These are phyloP conservation scores for Odontomyia ornata DNA, from an alignment of 2,888 invertebrate species.

Conservation along the genomic window DNA sequence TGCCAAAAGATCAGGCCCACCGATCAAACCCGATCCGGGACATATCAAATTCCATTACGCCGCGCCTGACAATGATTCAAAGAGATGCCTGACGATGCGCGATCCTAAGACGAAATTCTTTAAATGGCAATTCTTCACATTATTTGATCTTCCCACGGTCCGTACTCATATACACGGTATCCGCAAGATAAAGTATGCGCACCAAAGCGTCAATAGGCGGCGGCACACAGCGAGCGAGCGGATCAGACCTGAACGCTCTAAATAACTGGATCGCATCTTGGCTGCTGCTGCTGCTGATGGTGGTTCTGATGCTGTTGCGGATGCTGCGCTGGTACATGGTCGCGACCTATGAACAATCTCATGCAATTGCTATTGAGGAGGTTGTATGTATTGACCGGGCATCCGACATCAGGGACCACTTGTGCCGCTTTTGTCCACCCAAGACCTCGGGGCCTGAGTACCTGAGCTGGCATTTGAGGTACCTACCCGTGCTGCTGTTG, in stretches of 20 bases:
- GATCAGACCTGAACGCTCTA: slow-evolving; percentile 7
- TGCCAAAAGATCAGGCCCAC: slow-evolving; percentile 31
- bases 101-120: slow-evolving; percentile 51
- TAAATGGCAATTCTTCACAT: slow-evolving; percentile 52
- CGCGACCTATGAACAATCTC: slow-evolving; percentile 40
- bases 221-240: slow-evolving; percentile 19
- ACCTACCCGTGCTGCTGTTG: background rate
- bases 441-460: background rate
- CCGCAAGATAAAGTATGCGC: slow-evolving; percentile 29
- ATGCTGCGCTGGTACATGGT: background rate
- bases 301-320: too few species aligned
- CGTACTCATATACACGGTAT: slow-evolving; percentile 35
- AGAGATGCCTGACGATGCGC: slow-evolving; percentile 49
- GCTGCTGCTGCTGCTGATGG: background rate
- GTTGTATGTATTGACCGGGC: slow-evolving; percentile 14
- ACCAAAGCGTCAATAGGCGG: slow-evolving; percentile 31
- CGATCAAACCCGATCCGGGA: slow-evolving; percentile 16
- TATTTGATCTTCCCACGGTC: slow-evolving; percentile 52
- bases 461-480: slow-evolving; percentile 5
- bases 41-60: slow-evolving; percentile 47
- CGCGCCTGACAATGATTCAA: slow-evolving; percentile 51
- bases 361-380: slow-evolving; percentile 40
- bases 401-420: slow-evolving; percentile 2
- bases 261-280: slow-evolving; percentile 37
- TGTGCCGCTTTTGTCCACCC: slow-evolving; percentile 37